Evolutionary conservation across 2,888 invertebrate species (phyloP).

Genomic region (Amphipoea oculea): DNA sequence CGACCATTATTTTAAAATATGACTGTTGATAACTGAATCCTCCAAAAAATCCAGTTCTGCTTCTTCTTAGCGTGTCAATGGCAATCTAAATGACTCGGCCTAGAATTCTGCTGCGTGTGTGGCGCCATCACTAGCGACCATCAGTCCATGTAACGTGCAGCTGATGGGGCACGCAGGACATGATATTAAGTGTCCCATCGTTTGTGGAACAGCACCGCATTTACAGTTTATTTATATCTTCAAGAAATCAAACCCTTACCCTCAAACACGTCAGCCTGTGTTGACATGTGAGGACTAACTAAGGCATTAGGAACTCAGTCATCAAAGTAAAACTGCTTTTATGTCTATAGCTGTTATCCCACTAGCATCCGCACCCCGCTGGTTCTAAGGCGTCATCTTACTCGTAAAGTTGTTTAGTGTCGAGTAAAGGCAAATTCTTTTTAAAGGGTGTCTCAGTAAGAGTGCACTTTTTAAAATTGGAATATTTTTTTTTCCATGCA

Average conservation of each 20-base stretch:
- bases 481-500: no score
- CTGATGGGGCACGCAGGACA: not conserved
- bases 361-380: constrained; percentile 32
- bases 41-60: not conserved
- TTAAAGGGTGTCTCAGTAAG: no score
- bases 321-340: not conserved
- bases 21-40: not conserved
- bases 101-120: not conserved
- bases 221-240: not conserved
- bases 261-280: not conserved
- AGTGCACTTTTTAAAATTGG: no score
- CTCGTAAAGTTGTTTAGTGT: constrained; percentile 83
- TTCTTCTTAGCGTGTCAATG: not conserved
- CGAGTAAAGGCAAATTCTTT: constrained; percentile 77
- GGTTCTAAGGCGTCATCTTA: constrained; percentile 44
- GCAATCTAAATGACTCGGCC: not conserved
- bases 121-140: not conserved
- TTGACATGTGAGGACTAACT: not conserved
- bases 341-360: not conserved
- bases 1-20: not conserved
- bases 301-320: not conserved
- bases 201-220: not conserved
- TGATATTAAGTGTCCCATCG: no score
- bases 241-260: not conserved
- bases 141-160: not conserved